These are phyloP conservation scores for Xenops minutus DNA, from an alignment of 2,797 vertebrate genomes.

Conservation along the genomic window DNA sequence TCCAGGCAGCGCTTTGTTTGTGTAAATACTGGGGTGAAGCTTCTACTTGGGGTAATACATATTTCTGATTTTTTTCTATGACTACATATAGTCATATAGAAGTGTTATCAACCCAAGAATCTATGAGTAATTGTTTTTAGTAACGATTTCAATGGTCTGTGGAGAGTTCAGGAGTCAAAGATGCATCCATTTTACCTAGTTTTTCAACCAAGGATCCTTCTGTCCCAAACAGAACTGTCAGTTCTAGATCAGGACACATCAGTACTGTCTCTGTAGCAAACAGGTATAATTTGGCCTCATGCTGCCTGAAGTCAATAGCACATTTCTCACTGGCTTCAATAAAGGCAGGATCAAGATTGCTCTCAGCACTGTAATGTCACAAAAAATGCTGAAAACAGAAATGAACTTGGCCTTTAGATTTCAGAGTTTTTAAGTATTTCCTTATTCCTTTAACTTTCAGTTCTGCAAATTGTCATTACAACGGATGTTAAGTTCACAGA, in stretches of 20 bases:
- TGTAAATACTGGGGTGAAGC: background rate
- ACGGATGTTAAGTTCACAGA: background rate
- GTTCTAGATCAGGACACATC: background rate
- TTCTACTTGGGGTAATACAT: background rate
- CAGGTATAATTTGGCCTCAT: background rate
- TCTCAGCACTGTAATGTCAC: background rate
- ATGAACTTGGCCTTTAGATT: background rate
- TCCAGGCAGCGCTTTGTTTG: constrained; percentile 6
- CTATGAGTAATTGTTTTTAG: constrained; percentile 26
- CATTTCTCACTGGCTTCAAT: background rate
- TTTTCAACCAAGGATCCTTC: background rate
- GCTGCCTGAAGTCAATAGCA: background rate
- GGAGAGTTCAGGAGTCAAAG: background rate
- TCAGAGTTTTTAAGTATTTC: background rate
- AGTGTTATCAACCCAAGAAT: constrained; percentile 21
- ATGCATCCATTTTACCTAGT: background rate
- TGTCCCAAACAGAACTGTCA: background rate
- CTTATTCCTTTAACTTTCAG: background rate
- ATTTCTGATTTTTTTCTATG: constrained; percentile 20
- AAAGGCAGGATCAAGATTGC: background rate
- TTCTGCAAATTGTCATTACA: constrained; percentile 2
- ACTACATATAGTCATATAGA: constrained; percentile 23
- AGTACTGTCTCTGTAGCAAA: background rate
- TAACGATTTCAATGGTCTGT: background rate
- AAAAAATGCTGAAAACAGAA: background rate